Evolutionary conservation across 2,888 invertebrate species (phyloP).

Genomic region (Desoria tigrina): DNA sequence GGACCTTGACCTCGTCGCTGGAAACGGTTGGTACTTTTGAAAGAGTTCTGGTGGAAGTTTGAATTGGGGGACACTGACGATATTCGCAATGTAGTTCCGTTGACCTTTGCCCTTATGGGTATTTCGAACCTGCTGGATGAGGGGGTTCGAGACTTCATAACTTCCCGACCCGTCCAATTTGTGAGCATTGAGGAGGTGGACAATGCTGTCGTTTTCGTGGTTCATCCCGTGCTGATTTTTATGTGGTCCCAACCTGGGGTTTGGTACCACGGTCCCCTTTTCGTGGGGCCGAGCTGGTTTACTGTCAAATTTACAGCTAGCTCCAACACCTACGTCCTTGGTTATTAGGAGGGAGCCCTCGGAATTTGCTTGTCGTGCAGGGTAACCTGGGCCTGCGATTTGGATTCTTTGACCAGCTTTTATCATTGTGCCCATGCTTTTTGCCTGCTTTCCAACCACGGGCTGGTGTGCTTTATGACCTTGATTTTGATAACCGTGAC

Average conservation of each 20-base stretch:
- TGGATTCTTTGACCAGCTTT: not conserved
- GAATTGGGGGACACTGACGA: not conserved
- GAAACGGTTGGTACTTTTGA: not conserved
- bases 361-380: not conserved
- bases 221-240: no score
- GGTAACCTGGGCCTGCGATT: not conserved
- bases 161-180: not conserved
- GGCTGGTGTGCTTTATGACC: not conserved
- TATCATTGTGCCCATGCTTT: not conserved
- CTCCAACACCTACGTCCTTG: no score
- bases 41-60: not conserved
- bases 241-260: no score
- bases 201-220: no score
- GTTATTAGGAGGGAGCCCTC: not conserved
- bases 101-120: not conserved
- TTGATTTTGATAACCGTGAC: not conserved
- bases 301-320: no score
- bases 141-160: not conserved
- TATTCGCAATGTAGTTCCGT: not conserved
- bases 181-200: not conserved
- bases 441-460: not conserved
- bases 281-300: no score
- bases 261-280: no score
- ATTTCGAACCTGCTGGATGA: not conserved
- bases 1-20: no score